Base-by-base conservation (phyloP, 1,140 invertebrate genomes). In the Manduca sexta region DNA sequence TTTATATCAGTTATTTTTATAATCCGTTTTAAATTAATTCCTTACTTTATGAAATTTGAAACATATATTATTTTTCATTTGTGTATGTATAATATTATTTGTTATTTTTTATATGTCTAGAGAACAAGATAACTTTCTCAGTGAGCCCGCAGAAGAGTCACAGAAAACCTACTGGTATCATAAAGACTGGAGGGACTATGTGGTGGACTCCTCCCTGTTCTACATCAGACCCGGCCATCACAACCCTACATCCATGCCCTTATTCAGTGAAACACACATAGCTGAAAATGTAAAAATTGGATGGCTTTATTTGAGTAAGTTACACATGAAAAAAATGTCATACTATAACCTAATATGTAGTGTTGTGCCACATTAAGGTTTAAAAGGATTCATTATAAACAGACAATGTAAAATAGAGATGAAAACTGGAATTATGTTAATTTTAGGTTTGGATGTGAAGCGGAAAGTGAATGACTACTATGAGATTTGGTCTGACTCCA, bases 401-500 rank as follows among this genome's bases (percentile, higher is more conserved):
- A n/a, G n/a, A n/a, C n/a, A n/a, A n/a, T n/a, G n/a, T n/a, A n/a
- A n/a, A n/a, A n/a, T n/a, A n/a, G n/a, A n/a, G n/a, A n/a, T n/a
- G n/a, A n/a, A n/a, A n/a, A n/a, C n/a, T n/a, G n/a, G n/a, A n/a
- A n/a, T n/a, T n/a, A n/a, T n/a, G n/a, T n/a, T n/a, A n/a, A n/a
- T 43, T 52, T 10, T 21, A 59, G 80, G 86, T 11, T 53, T 59
- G 7, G 90, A 92, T 49, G 84, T 94, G 1, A 94, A 94, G 73
- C 85, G 90, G 2, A 94, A 93, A 80, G 94, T 96, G 50, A 90
- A 78, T 34, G 90, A 93, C 59, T 95, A 91, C 73, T 88, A 92
- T 18, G 91, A 94, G 71, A 89, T 96, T 40, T 95, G 94, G 33
- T 93, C 93, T 21, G 94, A 95, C 69, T 92, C 94, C 49, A 86